Base-by-base conservation (phyloP, 2,113 vertebrate species). In the Sialia sialis region DNA sequence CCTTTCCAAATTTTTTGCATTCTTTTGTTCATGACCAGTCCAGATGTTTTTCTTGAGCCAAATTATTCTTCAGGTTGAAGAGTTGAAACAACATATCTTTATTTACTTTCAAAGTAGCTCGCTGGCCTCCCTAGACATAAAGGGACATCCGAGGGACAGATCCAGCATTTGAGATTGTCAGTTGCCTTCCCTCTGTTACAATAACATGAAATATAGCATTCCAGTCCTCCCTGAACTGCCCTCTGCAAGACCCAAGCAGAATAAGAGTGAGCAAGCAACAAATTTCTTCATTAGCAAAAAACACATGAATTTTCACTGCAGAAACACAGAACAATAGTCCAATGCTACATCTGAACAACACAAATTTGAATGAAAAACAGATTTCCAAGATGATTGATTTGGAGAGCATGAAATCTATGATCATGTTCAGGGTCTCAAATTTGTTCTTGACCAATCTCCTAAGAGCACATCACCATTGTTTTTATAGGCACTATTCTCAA, bases 31-130 rank as follows among this genome's bases (percentile, higher is more conserved):
- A 30, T 55, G 59, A 73, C 46, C 48, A 76, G 55, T 73, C 70
- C 92, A 79, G 78, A 92, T 18, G 10, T 38, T 80, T 85, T 66
- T n/a, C 82, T 86, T 46, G 36, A 27, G 63, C 67, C 90, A 94
- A 91, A 80, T 64, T 88, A 58, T 62, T 90, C 67, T 93, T 59
- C 90, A 95, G 83, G 79, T 92, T 93, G 91, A 90, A 80, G 70
- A 95, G 83, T 4, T 88, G 85, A 96, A 94, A 95, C 22, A 93
- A 90, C 48, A 32, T 54, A 54, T 73, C 88, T 69, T 38, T 74
- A 66, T 73, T 92, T 90, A 55, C 43, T 93, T 88, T 84, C 34
- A 25, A 88, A 93, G 78, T 60, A 79, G 49, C 23, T 68, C 83
- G 62, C 59, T 93, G 75, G 29, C 41, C 74, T 89, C n/a, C 25